phyloP scores from a whole-genome alignment of 2,888 invertebrate genomes.

The Nomada ruficornis region DNA sequence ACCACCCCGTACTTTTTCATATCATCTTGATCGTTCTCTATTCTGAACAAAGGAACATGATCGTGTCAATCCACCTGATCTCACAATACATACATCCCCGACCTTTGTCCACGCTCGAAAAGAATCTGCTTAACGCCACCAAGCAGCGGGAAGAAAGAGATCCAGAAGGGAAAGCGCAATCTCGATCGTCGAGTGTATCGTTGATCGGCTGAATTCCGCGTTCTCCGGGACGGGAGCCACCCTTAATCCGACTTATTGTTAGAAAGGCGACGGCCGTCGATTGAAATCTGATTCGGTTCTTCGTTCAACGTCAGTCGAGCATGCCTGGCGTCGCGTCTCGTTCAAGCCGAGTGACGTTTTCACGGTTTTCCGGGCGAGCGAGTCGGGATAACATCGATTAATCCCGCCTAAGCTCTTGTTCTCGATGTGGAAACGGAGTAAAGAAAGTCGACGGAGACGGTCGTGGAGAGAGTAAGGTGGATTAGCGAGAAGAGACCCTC shows the following conservation, averaged over 20 bases:
- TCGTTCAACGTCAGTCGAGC: conserved; percentile 43
- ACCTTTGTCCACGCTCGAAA: not conserved
- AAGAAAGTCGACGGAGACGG: conserved; percentile 2
- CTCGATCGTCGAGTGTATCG: conserved; percentile 37
- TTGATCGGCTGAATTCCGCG: conserved; percentile 32
- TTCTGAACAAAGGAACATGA: not conserved
- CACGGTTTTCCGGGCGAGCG: conserved; percentile 53
- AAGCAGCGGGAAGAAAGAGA: not conserved
- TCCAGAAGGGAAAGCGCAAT: not conserved
- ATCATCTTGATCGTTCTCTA: not conserved
- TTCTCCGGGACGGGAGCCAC: conserved; percentile 16
- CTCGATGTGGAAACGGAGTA: conserved; percentile 6
- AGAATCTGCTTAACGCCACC: conserved; percentile 5
- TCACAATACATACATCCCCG: not conserved
- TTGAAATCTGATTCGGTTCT: conserved; percentile 58
- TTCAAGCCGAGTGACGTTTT: conserved; percentile 51
- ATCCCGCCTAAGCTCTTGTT: conserved; percentile 59
- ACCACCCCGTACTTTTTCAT: no score
- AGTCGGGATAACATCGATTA: conserved; percentile 69
- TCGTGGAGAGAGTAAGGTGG: conserved; percentile 61
- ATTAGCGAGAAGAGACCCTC: conserved; percentile 71
- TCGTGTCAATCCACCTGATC: not conserved
- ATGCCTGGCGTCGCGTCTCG: conserved; percentile 15
- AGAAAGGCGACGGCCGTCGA: conserved; percentile 55
- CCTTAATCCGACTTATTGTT: conserved; percentile 62